phyloP scores from a whole-genome alignment of 1,140 invertebrate species.

The Tribolium castaneum region DNA sequence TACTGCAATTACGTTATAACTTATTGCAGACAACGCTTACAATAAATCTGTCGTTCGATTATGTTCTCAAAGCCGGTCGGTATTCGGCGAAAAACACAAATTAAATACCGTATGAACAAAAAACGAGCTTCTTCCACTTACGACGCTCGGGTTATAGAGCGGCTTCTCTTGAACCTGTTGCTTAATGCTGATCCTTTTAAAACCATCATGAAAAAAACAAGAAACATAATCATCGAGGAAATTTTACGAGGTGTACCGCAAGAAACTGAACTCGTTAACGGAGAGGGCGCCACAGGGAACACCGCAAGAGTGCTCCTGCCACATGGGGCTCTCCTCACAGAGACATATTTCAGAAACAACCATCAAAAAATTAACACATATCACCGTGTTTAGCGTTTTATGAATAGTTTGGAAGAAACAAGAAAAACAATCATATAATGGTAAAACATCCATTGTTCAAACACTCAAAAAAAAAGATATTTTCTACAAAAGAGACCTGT shows the following conservation, averaged over 20 bases:
- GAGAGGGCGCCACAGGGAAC: neutral
- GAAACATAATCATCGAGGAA: neutral
- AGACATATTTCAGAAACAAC: too few species aligned
- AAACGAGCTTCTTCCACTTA: neutral
- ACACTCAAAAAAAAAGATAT: too few species aligned
- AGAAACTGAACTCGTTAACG: neutral
- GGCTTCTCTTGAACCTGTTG: neutral
- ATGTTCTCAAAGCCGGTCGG: neutral
- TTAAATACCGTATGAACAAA: neutral
- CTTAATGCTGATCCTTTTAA: neutral
- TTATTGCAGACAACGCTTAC: conserved; percentile 1
- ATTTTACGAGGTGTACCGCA: neutral
- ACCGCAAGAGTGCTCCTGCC: neutral
- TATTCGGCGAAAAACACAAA: neutral
- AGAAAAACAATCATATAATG: too few species aligned
- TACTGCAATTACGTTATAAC: conserved; percentile 3
- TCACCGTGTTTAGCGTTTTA: too few species aligned
- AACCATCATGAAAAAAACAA: neutral
- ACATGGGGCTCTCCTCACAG: too few species aligned
- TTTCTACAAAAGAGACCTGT: too few species aligned
- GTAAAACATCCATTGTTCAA: too few species aligned
- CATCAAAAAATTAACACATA: too few species aligned
- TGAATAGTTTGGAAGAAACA: too few species aligned
- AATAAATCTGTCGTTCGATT: conserved; percentile 19
- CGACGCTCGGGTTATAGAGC: neutral